phyloP scores from a whole-genome alignment of 2,797 vertebrate genomes.

The Sardinella longiceps region DNA sequence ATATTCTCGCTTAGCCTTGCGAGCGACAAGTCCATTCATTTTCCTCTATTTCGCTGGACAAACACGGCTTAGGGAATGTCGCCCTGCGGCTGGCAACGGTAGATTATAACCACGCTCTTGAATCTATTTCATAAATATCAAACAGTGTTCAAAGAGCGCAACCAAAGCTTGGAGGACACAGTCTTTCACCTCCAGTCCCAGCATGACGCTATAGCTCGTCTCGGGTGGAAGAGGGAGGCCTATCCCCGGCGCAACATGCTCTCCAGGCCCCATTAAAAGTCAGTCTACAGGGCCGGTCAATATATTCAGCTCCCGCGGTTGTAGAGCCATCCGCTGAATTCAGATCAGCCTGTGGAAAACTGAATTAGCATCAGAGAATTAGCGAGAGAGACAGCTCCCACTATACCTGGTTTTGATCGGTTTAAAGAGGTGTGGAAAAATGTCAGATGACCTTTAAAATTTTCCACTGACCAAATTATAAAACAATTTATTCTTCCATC shows the following conservation, averaged over 20 bases:
- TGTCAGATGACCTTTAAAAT: not conserved
- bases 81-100: not conserved
- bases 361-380: not conserved
- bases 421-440: not conserved
- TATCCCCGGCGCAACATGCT: not conserved
- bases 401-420: not conserved
- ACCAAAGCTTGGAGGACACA: not conserved
- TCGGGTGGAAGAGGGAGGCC: not conserved
- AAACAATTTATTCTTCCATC: not conserved
- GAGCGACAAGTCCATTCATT: not conserved
- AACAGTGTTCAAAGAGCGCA: not conserved
- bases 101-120: not conserved
- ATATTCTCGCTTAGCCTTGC: not conserved
- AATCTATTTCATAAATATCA: not conserved
- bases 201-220: not conserved
- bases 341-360: not conserved
- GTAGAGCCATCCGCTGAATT: not conserved
- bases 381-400: not conserved
- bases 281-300: not conserved
- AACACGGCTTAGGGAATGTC: not conserved
- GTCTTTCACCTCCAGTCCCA: not conserved
- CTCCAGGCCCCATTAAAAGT: slow-evolving; percentile 1
- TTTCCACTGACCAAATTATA: not conserved
- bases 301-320: not conserved
- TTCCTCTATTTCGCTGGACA: not conserved